These are phyloP conservation scores for Elmis aenea DNA, from an alignment of 2,888 invertebrate genomes.

Conservation along the genomic window DNA sequence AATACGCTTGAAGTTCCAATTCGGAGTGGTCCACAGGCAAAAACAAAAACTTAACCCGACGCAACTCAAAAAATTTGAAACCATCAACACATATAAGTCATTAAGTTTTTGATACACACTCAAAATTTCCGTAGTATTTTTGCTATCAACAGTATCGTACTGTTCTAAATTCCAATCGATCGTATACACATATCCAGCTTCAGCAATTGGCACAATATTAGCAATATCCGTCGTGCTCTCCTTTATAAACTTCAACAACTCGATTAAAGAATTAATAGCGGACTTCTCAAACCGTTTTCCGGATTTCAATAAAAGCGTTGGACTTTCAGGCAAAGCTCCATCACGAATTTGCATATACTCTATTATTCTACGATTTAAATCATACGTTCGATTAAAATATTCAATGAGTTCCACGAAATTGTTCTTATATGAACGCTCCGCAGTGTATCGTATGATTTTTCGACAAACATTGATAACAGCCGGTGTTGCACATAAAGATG, in stretches of 20 bases:
- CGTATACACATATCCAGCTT: slow-evolving; percentile 6
- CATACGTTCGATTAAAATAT: slow-evolving; percentile 2
- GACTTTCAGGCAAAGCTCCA: no score
- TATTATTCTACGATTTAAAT: slow-evolving; percentile 3
- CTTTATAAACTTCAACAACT: slow-evolving; percentile 3
- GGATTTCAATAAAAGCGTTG: slow-evolving; percentile 4
- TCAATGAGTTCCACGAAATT: slow-evolving; percentile 7
- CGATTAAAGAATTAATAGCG: slow-evolving; percentile 1
- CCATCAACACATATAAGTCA: slow-evolving; percentile 9
- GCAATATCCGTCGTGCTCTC: slow-evolving; percentile 2
- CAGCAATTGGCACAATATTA: slow-evolving; percentile 6
- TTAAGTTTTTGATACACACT: slow-evolving; percentile 6
- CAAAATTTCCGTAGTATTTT: slow-evolving; percentile 1
- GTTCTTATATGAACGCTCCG: slow-evolving; percentile 3
- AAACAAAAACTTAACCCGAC: slow-evolving; percentile 11
- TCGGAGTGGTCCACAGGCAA: slow-evolving; percentile 8
- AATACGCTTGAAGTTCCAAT: slow-evolving; percentile 6
- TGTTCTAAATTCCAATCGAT: slow-evolving; percentile 4
- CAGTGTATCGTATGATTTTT: background rate
- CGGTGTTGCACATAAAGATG: slow-evolving; percentile 3
- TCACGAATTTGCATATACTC: slow-evolving; percentile 5
- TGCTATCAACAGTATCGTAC: background rate
- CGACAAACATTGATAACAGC: slow-evolving; percentile 1
- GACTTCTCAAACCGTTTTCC: no score
- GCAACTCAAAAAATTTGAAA: slow-evolving; percentile 15